Percentiles rank a stretch among this genome's conserved stretches.
These are phyloP conservation scores for Heterodera carotae DNA, from an alignment of 1,140 invertebrate genomes.

Conservation along the genomic window DNA sequence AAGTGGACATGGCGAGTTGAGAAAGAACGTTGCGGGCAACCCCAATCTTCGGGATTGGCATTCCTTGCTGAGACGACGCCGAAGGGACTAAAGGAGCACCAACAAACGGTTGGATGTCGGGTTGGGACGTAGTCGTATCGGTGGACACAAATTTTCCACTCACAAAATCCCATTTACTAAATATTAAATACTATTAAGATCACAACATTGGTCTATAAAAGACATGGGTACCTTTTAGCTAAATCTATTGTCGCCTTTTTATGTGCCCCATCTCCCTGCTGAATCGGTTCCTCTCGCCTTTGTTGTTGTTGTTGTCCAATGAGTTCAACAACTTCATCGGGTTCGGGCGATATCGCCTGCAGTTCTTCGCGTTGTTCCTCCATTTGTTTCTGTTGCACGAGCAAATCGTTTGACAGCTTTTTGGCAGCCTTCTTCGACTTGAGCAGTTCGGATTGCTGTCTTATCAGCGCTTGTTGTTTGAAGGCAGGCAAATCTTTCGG, in stretches of 20 bases:
- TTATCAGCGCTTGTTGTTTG: conserved; percentile 1
- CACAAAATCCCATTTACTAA: background rate
- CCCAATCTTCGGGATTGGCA: background rate
- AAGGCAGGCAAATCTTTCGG: conserved; percentile 1
- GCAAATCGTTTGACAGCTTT: background rate
- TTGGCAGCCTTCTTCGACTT: background rate
- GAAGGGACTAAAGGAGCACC: background rate
- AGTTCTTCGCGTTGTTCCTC: background rate
- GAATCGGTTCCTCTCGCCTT: background rate
- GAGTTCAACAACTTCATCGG: background rate
- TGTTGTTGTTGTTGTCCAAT: conserved; percentile 2
- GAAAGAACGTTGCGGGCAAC: background rate
- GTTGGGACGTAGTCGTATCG: background rate
- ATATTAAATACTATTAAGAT: no score
- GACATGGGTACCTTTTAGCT: no score
- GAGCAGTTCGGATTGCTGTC: background rate
- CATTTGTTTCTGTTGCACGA: background rate
- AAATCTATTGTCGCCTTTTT: no score
- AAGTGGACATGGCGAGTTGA: conserved; percentile 4
- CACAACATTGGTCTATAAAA: no score
- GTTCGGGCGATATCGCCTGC: background rate
- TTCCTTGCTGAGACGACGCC: background rate
- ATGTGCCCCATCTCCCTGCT: no score
- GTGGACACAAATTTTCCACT: background rate
- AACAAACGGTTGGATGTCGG: background rate